These are phyloP conservation scores for Acleris emargana DNA, from an alignment of 2,888 invertebrate species.

Conservation along the genomic window DNA sequence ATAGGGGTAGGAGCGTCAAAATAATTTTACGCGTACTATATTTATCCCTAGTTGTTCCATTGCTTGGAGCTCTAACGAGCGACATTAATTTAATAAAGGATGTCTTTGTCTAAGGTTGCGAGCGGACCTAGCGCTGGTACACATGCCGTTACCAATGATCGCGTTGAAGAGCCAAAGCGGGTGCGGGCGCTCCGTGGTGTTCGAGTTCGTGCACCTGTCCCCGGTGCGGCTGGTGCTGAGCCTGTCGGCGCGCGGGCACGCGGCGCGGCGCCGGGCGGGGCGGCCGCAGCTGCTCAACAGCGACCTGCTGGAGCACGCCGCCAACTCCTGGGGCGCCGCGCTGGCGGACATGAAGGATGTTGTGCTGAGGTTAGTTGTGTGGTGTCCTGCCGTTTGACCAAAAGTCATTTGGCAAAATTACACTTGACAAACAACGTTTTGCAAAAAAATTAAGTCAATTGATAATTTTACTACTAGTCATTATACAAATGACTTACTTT, in stretches of 20 bases:
- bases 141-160: constrained; percentile 81
- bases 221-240: constrained; percentile 85
- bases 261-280: constrained; percentile 20
- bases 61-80: no score
- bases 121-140: constrained; percentile 83
- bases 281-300: constrained; percentile 81
- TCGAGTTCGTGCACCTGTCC: constrained; percentile 84
- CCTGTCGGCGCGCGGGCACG: constrained; percentile 79
- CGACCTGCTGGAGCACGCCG: constrained; percentile 85
- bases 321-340: constrained; percentile 86
- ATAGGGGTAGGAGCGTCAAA: no score
- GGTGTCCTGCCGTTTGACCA: no score
- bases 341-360: constrained; percentile 87
- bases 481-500: no score
- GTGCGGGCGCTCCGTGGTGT: constrained; percentile 69
- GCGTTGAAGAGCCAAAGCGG: constrained; percentile 70
- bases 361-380: constrained; percentile 80
- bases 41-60: no score
- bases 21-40: no score
- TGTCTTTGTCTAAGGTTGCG: constrained; percentile 56
- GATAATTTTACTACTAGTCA: no score
- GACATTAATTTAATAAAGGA: no score
- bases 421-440: no score
- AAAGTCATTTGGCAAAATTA: no score
- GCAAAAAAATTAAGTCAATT: no score